Evolutionary conservation across 2,888 invertebrate species (phyloP), one percentile per base, ranked within the genome.

Genomic region (Hirtodrosophila duncani): DNA sequence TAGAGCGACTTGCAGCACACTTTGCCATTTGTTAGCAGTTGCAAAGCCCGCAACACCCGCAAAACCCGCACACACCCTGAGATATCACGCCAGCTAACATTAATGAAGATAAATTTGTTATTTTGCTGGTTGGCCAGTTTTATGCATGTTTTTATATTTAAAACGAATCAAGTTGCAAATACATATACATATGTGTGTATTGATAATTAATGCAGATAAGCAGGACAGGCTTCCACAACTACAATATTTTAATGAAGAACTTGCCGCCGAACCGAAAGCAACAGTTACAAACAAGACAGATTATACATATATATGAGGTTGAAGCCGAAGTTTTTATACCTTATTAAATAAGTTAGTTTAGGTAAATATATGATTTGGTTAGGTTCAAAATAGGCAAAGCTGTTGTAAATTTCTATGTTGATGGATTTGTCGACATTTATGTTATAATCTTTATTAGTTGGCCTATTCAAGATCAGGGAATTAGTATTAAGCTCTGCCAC

Each of bases 181-280:
- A n/a, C 14, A 16, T 16, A 8, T 11, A 9, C 18, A 4, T 34
- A 17, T 34, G 10, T 34, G 3, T 26, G 38, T 29, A 44, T 64
- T 57, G 78, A 65, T 80, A 77, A 80, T 75, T 80, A 80, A 80
- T 80, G 52, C 74, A 63, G 75, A 80, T 72, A 72, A 75, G 69
- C 75, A 53, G 53, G 50, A 45, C 52, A 50, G 55, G 45, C 59
- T 45, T 49, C 45, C 52, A 48, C 27, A 60, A 44, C 49, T 58
- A 46, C 29, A 52, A 18, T 27, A 36, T 29, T 34, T 49, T 36
- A 41, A 41, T 52, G 61, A 42, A 67, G 64, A 64, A 64, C 64
- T 63, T 55, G 63, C 51, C 56, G 59, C 56, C 60, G 52, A 49
- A 48, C 34, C 20, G 29, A 67, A 51, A 37, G 26, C 20, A 21